Evolutionary conservation across 2,797 vertebrate species (phyloP).

Genomic region (Sciurus carolinensis): DNA sequence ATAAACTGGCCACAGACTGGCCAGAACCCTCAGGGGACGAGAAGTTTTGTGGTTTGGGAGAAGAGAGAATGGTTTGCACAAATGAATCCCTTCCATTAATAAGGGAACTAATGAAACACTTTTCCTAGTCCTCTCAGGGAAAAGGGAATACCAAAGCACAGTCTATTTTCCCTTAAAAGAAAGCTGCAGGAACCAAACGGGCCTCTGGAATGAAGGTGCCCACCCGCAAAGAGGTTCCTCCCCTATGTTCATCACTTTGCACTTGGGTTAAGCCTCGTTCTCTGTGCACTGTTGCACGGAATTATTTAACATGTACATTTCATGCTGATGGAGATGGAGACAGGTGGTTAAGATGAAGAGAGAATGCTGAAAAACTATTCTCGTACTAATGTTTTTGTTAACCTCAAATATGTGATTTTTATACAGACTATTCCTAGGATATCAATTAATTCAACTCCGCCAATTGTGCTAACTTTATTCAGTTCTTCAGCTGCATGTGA

Average conservation of each 20-base stretch:
- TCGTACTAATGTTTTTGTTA: background rate
- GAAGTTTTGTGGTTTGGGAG: background rate
- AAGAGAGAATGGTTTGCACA: background rate
- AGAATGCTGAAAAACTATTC: background rate
- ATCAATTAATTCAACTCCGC: background rate
- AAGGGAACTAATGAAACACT: background rate
- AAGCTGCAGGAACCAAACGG: background rate
- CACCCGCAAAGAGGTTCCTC: background rate
- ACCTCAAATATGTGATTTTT: background rate
- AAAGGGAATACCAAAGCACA: background rate
- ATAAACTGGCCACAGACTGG: background rate
- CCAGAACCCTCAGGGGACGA: fast-evolving
- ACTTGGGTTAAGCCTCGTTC: background rate
- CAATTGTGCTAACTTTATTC: background rate
- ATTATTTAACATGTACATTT: background rate
- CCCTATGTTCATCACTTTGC: background rate
- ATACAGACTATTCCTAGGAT: background rate
- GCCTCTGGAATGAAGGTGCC: background rate
- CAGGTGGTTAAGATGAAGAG: background rate
- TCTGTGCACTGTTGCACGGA: background rate
- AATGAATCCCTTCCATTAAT: background rate
- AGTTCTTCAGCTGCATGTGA: background rate
- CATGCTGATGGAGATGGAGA: background rate
- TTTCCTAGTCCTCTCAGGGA: background rate
- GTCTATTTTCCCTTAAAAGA: background rate